Evolutionary conservation across 1,140 invertebrate species (phyloP).

Genomic region (Calycopis cecrops): DNA sequence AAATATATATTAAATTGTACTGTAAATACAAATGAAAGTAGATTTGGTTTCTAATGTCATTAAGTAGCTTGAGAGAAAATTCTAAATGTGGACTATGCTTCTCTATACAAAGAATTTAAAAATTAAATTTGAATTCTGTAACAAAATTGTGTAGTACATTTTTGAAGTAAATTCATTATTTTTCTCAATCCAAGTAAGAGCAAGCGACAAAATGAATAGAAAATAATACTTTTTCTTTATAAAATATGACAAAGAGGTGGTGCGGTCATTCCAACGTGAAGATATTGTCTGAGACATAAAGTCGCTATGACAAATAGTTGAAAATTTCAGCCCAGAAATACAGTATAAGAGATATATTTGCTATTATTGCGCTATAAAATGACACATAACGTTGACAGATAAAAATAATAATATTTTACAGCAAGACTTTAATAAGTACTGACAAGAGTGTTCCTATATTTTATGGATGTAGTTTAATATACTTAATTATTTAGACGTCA

Average conservation of each 20-base stretch:
- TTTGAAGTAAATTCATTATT: conserved; percentile 9
- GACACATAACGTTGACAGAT: no score
- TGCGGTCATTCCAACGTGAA: conserved; percentile 53
- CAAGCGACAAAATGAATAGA: conserved; percentile 50
- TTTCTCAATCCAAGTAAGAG: conserved; percentile 32
- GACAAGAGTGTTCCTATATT: no score
- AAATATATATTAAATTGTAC: no score
- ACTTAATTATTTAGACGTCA: no score
- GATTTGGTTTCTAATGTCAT: no score
- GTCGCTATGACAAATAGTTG: conserved; percentile 51
- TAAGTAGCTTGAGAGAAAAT: no score
- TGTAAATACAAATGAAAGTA: no score
- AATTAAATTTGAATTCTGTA: not conserved
- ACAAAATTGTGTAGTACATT: not conserved
- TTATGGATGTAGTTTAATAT: no score
- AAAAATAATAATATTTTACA: no score
- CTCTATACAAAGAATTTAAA: not conserved
- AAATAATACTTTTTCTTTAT: conserved; percentile 51
- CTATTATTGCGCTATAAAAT: no score
- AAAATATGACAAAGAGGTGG: conserved; percentile 62
- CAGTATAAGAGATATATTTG: conserved; percentile 40
- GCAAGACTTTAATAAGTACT: no score
- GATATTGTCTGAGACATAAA: conserved; percentile 59
- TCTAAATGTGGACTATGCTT: no score
- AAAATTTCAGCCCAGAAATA: conserved; percentile 40